Evolutionary conservation across 1,140 invertebrate genomes (phyloP).

Genomic region (Euglossa dilemma): DNA sequence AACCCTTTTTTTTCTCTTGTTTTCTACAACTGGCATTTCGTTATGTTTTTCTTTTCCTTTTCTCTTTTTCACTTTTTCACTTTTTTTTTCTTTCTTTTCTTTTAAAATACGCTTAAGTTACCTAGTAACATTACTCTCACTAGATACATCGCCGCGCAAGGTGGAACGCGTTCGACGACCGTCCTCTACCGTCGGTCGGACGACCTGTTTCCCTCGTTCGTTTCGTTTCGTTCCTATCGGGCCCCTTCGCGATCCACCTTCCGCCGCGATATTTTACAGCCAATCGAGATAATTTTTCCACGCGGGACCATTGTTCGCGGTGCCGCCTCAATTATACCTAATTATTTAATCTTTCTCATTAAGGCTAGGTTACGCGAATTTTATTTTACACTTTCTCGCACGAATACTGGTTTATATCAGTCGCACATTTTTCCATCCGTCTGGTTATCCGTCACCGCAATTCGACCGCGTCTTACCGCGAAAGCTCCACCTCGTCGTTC

Average conservation of each 20-base stretch:
- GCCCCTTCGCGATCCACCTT: neutral
- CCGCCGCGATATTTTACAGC: constrained; percentile 71
- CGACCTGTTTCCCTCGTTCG: no score
- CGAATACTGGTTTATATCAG: constrained; percentile 82
- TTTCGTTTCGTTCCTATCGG: no score
- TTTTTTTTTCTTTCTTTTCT: constrained; percentile 7
- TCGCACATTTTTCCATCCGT: constrained; percentile 75
- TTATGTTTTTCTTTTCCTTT: constrained; percentile 36
- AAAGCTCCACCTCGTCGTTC: neutral
- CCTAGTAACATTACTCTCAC: constrained; percentile 81
- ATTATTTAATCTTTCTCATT: constrained; percentile 68
- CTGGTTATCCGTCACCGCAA: constrained; percentile 12
- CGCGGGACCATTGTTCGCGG: constrained; percentile 32
- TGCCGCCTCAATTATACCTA: constrained; percentile 72
- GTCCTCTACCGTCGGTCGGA: neutral
- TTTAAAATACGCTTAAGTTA: constrained; percentile 76
- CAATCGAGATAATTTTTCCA: constrained; percentile 78
- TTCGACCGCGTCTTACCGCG: neutral
- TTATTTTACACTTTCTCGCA: constrained; percentile 74
- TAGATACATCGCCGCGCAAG: constrained; percentile 69
- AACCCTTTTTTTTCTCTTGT: no score
- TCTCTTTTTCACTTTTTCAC: no score
- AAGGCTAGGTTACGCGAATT: constrained; percentile 78
- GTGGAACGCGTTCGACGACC: constrained; percentile 19
- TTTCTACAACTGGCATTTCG: constrained; percentile 82